Percentiles rank a stretch among this genome's conserved stretches.
Evolutionary conservation across 2,113 vertebrate genomes (phyloP).

Genomic region (Salvelinus alpinus): DNA sequence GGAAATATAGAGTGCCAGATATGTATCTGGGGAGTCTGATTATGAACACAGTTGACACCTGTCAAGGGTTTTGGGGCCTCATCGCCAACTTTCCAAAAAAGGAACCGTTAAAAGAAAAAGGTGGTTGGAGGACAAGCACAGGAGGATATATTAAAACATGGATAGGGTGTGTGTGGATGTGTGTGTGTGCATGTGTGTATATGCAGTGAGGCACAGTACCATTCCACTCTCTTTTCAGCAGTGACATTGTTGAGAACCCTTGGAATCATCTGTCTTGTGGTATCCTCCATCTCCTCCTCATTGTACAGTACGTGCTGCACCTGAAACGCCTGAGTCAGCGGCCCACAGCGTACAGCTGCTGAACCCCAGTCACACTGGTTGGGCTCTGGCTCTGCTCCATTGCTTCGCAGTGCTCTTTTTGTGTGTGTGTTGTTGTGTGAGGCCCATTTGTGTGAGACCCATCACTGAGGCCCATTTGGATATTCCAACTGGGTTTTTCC

Average conservation of each 20-base stretch:
- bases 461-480: conserved; percentile 49
- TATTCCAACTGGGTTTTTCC: background rate
- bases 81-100: conserved; percentile 31
- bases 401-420: conserved; percentile 32
- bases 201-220: conserved; percentile 3
- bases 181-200: conserved; percentile 18
- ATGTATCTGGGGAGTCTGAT: conserved; percentile 66
- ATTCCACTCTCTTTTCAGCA: conserved; percentile 31
- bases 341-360: conserved; percentile 52
- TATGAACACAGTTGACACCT: conserved; percentile 66
- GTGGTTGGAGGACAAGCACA: conserved; percentile 56
- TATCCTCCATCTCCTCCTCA: conserved; percentile 19
- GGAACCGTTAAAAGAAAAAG: conserved; percentile 65
- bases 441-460: background rate
- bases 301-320: conserved; percentile 29
- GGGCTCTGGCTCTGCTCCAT: conserved; percentile 51
- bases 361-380: conserved; percentile 23
- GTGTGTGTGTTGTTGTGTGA: conserved; percentile 5
- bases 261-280: conserved; percentile 18
- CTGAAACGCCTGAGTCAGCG: conserved; percentile 41
- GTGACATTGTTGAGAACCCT: conserved; percentile 41
- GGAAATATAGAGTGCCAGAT: conserved; percentile 48
- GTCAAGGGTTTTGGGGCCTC: conserved; percentile 69
- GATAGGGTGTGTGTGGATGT: conserved; percentile 18
- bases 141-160: conserved; percentile 39